phyloP scores from a whole-genome alignment of 2,113 vertebrate species.

The Austrofundulus limnaeus region DNA sequence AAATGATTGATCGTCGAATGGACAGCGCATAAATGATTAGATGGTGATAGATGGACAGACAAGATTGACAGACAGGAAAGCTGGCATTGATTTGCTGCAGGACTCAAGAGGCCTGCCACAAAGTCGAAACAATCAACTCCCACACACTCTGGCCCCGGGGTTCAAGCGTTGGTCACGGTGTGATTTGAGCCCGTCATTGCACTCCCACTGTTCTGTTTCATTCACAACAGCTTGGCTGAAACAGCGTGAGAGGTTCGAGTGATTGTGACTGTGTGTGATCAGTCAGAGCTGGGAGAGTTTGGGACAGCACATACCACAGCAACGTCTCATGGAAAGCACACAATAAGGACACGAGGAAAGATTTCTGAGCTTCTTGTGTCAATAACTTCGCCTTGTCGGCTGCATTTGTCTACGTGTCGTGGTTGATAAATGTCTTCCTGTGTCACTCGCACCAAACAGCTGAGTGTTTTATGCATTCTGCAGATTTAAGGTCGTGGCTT shows the following conservation, averaged over 20 bases:
- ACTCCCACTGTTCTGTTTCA: slow-evolving; percentile 9
- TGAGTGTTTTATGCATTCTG: slow-evolving; percentile 18
- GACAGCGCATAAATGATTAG: not conserved
- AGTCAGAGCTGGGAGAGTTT: slow-evolving; percentile 1
- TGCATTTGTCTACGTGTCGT: not conserved
- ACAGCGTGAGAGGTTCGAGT: slow-evolving; percentile 11
- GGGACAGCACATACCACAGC: slow-evolving; percentile 5
- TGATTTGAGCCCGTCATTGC: slow-evolving; percentile 23
- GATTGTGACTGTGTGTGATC: slow-evolving; percentile 28
- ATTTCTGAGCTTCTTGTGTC: slow-evolving; percentile 14
- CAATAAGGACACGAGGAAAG: not conserved
- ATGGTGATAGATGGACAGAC: not conserved
- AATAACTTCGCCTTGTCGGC: slow-evolving; percentile 21
- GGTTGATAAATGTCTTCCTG: slow-evolving; percentile 16
- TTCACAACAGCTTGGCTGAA: slow-evolving; percentile 13
- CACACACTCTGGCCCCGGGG: not conserved
- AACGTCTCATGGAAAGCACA: slow-evolving; percentile 21
- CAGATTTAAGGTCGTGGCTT: slow-evolving; percentile 31
- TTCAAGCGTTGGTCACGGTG: slow-evolving; percentile 5
- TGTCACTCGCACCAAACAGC: not conserved
- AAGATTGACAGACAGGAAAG: slow-evolving; percentile 4
- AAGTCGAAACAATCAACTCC: slow-evolving; percentile 15
- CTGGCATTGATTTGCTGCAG: slow-evolving; percentile 47
- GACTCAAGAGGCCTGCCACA: slow-evolving; percentile 19
- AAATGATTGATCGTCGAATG: not conserved